Evolutionary conservation across 64 coral and sea anemone species (phyloP).

Genomic region (Trachythela sp.): DNA sequence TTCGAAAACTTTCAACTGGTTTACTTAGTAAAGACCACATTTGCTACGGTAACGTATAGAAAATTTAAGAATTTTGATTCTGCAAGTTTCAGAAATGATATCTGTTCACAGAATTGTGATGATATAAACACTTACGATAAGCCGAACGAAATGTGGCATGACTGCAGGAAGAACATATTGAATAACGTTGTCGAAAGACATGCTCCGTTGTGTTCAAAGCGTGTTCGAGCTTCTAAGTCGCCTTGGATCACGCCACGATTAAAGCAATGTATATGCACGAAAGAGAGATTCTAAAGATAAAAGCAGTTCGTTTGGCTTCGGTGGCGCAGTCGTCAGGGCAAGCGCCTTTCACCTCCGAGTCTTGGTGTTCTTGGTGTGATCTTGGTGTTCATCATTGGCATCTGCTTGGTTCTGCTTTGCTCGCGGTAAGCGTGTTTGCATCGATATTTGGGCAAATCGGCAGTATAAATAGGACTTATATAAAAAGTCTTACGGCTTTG

Average conservation of each 20-base stretch:
- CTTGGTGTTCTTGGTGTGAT: too few species aligned
- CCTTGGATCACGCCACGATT: neutral
- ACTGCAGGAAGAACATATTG: neutral
- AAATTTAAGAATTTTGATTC: neutral
- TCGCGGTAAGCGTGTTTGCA: too few species aligned
- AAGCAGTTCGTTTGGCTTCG: neutral
- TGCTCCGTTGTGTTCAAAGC: neutral
- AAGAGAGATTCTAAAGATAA: neutral
- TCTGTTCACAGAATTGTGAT: neutral
- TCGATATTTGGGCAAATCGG: too few species aligned
- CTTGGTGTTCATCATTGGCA: too few species aligned
- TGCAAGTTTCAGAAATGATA: neutral
- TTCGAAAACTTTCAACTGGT: neutral
- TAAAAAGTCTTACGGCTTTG: too few species aligned
- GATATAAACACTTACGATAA: neutral
- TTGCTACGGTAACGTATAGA: neutral
- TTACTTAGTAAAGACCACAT: neutral
- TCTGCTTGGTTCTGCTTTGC: too few species aligned
- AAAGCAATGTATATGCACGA: neutral
- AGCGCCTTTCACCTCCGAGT: too few species aligned
- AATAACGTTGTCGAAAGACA: too few species aligned
- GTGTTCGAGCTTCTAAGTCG: neutral
- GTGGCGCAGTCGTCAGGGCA: too few species aligned
- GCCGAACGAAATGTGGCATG: neutral
- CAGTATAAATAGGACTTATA: too few species aligned